A percentile compares a stretch with the other conserved stretches of the same genome.
Evolutionary conservation across 2,113 vertebrate species (phyloP).

Genomic region (Alexandromys fortis): DNA sequence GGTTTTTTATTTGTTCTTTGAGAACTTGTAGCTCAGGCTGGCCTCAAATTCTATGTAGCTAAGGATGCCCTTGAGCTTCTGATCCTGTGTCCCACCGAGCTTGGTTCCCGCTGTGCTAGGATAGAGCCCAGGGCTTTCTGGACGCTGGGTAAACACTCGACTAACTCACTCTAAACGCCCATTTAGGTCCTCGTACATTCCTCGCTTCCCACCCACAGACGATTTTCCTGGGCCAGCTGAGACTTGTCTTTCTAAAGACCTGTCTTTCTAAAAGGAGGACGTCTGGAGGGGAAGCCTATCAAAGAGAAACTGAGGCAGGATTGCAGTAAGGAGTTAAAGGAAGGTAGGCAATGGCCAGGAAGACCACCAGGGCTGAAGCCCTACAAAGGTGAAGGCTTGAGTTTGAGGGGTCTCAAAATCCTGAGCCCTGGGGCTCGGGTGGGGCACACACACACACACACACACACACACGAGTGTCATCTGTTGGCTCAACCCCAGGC

Average conservation of each 20-base stretch:
- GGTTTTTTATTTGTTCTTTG: background rate
- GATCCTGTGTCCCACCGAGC: too few relatives aligned
- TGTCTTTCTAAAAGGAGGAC: slow-evolving; percentile 3
- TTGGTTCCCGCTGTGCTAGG: background rate
- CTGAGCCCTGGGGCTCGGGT: background rate
- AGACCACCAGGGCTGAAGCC: too few relatives aligned
- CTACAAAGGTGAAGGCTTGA: slow-evolving; percentile 40
- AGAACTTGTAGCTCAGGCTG: background rate
- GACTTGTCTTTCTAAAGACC: background rate
- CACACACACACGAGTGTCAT: background rate
- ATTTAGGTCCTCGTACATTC: background rate
- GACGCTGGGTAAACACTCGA: background rate
- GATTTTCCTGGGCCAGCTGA: background rate
- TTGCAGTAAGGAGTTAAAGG: background rate
- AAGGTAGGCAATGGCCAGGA: background rate
- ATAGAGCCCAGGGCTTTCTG: background rate
- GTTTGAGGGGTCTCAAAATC: background rate
- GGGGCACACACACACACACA: too few relatives aligned
- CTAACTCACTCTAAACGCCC: background rate
- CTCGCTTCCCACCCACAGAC: background rate
- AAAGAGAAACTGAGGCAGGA: slow-evolving; percentile 22
- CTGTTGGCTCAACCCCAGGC: background rate
- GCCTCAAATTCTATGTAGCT: background rate
- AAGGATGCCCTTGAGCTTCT: background rate
- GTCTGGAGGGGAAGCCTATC: background rate